Percentiles rank a stretch among this genome's conserved stretches.
These are phyloP conservation scores for Aurelia sp. DNA, from an alignment of 30 jellyfish, hydroid and myxozoan genomes.

Conservation along the genomic window DNA sequence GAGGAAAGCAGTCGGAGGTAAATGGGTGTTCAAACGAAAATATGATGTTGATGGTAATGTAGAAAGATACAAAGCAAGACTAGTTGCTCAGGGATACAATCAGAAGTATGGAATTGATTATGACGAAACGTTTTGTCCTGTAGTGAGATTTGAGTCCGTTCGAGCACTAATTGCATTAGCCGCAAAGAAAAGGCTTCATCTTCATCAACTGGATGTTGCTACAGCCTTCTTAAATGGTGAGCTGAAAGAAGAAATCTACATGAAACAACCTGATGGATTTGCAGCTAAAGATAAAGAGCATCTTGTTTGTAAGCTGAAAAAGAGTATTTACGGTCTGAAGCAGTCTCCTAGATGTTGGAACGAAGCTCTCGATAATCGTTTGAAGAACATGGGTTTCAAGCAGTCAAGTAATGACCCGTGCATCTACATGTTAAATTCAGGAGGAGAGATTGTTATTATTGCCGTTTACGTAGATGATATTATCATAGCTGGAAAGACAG, in stretches of 20 bases:
- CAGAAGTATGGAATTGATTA: conserved; percentile 57
- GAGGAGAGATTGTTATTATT: conserved; percentile 27
- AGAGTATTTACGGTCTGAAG: too few species aligned
- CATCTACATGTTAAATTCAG: neutral
- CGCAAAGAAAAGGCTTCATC: conserved; percentile 12
- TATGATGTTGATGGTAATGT: conserved; percentile 40
- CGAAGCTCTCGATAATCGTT: conserved; percentile 28
- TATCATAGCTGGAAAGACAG: conserved; percentile 43
- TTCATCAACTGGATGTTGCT: conserved; percentile 62
- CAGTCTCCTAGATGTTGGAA: conserved; percentile 21
- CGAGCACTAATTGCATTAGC: conserved; percentile 61
- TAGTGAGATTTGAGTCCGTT: conserved; percentile 17
- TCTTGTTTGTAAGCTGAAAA: too few species aligned
- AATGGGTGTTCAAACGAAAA: conserved; percentile 53
- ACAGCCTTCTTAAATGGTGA: conserved; percentile 55
- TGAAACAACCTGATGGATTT: conserved; percentile 82
- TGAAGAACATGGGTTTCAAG: conserved; percentile 34
- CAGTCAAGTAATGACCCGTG: conserved; percentile 47
- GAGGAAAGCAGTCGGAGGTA: conserved; percentile 38
- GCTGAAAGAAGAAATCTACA: conserved; percentile 51
- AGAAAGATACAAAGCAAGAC: conserved; percentile 54
- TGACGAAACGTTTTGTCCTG: conserved; percentile 62
- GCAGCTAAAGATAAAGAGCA: conserved; percentile 12
- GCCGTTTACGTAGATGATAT: conserved; percentile 75
- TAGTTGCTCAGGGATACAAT: conserved; percentile 51